Conservation (phyloP, 2,113 vertebrate genomes). For the Phoenicopterus ruber region DNA sequence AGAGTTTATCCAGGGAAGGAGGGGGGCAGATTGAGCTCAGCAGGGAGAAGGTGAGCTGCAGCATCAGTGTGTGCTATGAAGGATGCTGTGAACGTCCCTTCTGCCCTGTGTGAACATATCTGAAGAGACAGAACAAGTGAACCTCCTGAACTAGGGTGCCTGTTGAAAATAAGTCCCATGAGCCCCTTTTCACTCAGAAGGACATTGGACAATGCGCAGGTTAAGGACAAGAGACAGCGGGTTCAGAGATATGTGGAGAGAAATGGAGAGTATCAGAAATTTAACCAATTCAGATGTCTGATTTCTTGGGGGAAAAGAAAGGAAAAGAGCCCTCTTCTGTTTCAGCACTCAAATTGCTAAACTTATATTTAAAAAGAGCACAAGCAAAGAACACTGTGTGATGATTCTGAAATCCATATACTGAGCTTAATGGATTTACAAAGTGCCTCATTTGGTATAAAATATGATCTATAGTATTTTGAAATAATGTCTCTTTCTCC, state of each 20-base stretch:
- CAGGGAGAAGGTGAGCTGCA: not conserved
- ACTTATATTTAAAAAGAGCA: not conserved
- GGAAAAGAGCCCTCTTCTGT: conserved; percentile 49
- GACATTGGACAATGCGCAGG: not conserved
- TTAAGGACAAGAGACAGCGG: not conserved
- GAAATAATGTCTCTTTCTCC: not conserved
- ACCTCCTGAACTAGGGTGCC: not conserved
- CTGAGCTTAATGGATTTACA: not conserved
- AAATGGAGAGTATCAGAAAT: not conserved
- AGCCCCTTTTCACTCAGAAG: not conserved
- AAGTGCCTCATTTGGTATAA: not conserved
- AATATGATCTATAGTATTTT: not conserved
- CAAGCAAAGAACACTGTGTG: not conserved
- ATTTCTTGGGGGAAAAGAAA: not conserved
- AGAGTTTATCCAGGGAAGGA: not conserved
- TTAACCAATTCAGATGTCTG: not conserved
- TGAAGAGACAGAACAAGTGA: not conserved
- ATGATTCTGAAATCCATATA: not conserved
- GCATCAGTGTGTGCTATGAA: accelerated
- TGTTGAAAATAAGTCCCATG: not conserved
- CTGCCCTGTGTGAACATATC: not conserved
- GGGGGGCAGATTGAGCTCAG: not conserved
- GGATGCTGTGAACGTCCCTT: not conserved
- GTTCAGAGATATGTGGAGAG: not conserved
- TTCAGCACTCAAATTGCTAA: not conserved